Percentiles rank a stretch among this genome's conserved stretches.
These are phyloP conservation scores for Scartelaos histophorus DNA, from an alignment of 2,113 vertebrate species.

Conservation along the genomic window DNA sequence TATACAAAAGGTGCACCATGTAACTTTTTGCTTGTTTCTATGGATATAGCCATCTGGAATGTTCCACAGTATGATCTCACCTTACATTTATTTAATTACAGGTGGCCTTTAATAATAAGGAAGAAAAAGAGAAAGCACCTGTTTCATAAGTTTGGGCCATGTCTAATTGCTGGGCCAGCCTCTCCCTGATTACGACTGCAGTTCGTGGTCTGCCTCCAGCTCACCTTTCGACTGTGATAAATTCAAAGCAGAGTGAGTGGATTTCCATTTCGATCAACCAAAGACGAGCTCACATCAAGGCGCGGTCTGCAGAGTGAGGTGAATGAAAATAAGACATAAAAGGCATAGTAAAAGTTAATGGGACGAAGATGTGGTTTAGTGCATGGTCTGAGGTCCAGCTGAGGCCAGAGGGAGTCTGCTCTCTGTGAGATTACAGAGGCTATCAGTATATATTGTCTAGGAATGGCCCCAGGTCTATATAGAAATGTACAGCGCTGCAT, in stretches of 20 bases:
- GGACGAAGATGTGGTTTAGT: constrained; percentile 27
- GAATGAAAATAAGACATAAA: constrained; percentile 37
- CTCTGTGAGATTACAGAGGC: background rate
- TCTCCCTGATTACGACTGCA: constrained; percentile 44
- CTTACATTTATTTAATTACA: too few relatives aligned
- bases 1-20: too few relatives aligned
- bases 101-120: too few relatives aligned
- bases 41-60: too few relatives aligned
- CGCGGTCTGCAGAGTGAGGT: background rate
- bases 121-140: too few relatives aligned
- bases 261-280: constrained; percentile 28
- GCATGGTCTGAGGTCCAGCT: constrained; percentile 36
- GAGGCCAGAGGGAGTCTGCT: constrained; percentile 16
- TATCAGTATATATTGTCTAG: background rate
- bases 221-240: constrained; percentile 51
- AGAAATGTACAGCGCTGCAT: background rate
- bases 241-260: constrained; percentile 27
- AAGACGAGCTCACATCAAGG: constrained; percentile 29
- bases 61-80: too few relatives aligned
- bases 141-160: too few relatives aligned
- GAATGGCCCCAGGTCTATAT: background rate
- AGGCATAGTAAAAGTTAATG: constrained; percentile 37
- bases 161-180: constrained; percentile 44
- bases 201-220: constrained; percentile 33
- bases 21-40: too few relatives aligned